phyloP scores from a whole-genome alignment of 2,113 vertebrate genomes.

The Callospermophilus lateralis region DNA sequence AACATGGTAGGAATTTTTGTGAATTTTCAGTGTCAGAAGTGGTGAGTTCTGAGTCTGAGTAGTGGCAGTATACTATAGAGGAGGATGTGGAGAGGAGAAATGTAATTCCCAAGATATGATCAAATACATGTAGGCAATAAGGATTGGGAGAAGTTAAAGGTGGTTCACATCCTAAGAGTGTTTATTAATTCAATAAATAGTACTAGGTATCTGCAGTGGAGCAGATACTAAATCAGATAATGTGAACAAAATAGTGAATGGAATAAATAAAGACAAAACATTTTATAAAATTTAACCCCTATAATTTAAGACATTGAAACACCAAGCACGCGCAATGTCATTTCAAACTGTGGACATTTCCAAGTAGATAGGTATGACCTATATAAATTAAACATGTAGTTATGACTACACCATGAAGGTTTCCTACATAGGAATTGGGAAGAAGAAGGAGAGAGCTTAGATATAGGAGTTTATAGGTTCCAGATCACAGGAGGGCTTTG shows the following conservation, averaged over 20 bases:
- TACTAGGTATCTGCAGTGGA: background rate
- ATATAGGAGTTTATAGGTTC: background rate
- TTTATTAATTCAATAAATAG: background rate
- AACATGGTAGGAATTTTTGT: too few species aligned
- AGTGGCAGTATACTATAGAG: background rate
- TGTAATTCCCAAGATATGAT: background rate
- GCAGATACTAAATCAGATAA: background rate
- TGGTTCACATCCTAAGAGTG: background rate
- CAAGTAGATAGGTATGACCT: background rate
- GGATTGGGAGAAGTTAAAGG: background rate
- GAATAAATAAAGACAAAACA: rapidly evolving
- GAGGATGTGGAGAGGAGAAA: background rate
- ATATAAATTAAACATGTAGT: background rate
- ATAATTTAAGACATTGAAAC: background rate
- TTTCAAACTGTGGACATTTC: background rate
- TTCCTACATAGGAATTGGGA: background rate
- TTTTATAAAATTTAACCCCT: too few species aligned
- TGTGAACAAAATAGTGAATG: too few species aligned
- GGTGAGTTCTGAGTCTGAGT: background rate
- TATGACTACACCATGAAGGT: background rate
- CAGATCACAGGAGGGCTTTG: background rate
- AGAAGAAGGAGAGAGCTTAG: background rate
- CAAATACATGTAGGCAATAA: background rate
- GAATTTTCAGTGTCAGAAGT: background rate
- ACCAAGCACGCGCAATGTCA: background rate